Conservation (phyloP, 2,797 vertebrate genomes). For the Scomberomorus guttatus region DNA sequence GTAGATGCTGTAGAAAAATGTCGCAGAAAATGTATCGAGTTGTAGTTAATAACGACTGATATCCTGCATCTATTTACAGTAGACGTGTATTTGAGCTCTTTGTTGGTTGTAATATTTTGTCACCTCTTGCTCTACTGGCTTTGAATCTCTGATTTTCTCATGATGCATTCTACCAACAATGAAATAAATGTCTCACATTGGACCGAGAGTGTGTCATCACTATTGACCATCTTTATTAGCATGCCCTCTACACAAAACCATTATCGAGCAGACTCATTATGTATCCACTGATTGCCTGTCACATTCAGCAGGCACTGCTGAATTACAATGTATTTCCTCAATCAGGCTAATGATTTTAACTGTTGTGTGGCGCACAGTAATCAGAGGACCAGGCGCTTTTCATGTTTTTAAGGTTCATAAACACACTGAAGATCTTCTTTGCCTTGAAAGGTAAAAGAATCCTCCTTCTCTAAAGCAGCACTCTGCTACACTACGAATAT, state of each 20-base stretch:
- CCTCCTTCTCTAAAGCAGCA: constrained; percentile 11
- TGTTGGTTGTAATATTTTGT: not conserved
- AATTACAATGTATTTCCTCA: constrained; percentile 24
- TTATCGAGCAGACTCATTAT: constrained; percentile 42
- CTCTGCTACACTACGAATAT: constrained; percentile 13
- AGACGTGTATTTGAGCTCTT: not conserved
- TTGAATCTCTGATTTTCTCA: constrained; percentile 38
- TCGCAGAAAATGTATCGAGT: not conserved
- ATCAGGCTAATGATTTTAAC: constrained; percentile 39
- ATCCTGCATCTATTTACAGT: not conserved
- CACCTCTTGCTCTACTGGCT: constrained; percentile 41
- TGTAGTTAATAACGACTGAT: not conserved
- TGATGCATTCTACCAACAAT: constrained; percentile 23
- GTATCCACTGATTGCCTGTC: constrained; percentile 45
- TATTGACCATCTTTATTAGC: constrained; percentile 52
- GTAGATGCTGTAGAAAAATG: not conserved
- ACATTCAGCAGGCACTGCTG: constrained; percentile 11
- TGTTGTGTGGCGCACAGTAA: constrained; percentile 3
- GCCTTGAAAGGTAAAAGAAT: constrained; percentile 17
- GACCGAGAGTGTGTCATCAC: constrained; percentile 28
- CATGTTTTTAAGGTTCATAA: constrained; percentile 5
- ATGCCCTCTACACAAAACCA: constrained; percentile 23
- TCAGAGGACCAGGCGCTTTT: constrained; percentile 12
- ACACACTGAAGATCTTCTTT: not conserved
- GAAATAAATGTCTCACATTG: constrained; percentile 39